Evolutionary conservation across 2,797 vertebrate species (phyloP), one percentile per base, ranked within the genome.

Genomic region (Lindbergichthys nudifrons): DNA sequence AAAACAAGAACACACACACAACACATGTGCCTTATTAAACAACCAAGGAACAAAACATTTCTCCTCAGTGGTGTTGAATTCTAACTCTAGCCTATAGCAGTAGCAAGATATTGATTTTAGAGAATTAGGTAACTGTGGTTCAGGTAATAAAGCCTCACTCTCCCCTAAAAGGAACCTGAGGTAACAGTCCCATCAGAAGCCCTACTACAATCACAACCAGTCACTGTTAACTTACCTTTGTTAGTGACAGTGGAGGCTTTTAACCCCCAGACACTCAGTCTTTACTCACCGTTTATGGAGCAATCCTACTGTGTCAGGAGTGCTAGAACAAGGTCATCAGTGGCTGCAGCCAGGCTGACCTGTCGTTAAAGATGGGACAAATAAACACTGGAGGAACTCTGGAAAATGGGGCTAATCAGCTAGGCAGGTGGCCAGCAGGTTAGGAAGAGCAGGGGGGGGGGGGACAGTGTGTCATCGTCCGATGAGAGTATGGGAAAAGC

Each of bases 281-380:
- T 91, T 90, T 87, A 90, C 86, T 77, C 75, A 81, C 72, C 73
- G 47, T 94, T 94, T 94, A 93, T 89, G 84, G 91, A 82, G 84
- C 90, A 85, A 77, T 83, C 81, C 87, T 83, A 80, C 87, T 81
- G 88, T 88, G 89, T 83, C 82, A 89, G 89, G 85, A 87, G 89
- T 83, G 87, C 78, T 84, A 87, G 85, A 93, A 84, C 92, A 90
- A 91, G 92, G 92, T 94, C 94, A 93, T 87, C 89, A 81, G 85
- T 70, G 77, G 88, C 86, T 86, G 81, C 19, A 76, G 68, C 81
- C 71, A 70, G 62, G 76, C 85, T 89, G 88, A 92, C 91, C 91
- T 77, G 84, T 85, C 61, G 76, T 93, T 91, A 87, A 90, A 89
- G 84, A 87, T 45, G 57, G 83, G 84, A 78, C 88, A 90, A 91